Evolutionary conservation across 2,888 invertebrate species (phyloP).

Genomic region (Agriotes lineatus): DNA sequence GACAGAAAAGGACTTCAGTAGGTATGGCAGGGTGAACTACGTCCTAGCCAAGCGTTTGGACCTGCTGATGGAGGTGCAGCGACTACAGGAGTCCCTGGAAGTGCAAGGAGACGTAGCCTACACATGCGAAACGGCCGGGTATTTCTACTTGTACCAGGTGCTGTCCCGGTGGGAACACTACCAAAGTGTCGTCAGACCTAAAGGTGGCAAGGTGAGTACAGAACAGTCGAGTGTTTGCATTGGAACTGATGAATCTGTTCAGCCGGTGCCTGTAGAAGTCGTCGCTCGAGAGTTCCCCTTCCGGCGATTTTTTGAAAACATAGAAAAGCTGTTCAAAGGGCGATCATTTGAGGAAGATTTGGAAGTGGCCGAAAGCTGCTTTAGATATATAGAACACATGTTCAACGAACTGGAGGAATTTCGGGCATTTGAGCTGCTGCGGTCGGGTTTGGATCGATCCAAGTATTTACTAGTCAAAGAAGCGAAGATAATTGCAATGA

Average conservation of each 20-base stretch:
- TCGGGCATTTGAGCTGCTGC: conserved; percentile 94
- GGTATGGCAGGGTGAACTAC: conserved; percentile 98
- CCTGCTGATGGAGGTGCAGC: conserved; percentile 87
- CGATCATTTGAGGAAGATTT: conserved; percentile 84
- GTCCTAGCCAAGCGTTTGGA: conserved; percentile 94
- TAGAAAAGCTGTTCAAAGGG: conserved; percentile 90
- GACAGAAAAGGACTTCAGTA: conserved; percentile 98
- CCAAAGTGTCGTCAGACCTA: conserved; percentile 72
- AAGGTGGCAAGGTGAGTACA: conserved; percentile 61
- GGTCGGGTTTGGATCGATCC: conserved; percentile 95
- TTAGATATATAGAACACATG: conserved; percentile 93
- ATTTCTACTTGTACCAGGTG: conserved; percentile 96
- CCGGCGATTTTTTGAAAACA: conserved; percentile 91
- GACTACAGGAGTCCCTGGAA: conserved; percentile 87
- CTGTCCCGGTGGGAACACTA: conserved; percentile 94
- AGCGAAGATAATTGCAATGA: conserved; percentile 99
- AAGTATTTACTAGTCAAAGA: conserved; percentile 98
- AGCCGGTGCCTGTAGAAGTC: conserved; percentile 66
- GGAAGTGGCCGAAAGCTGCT: conserved; percentile 93
- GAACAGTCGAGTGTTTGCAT: no score
- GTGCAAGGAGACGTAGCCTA: conserved; percentile 92
- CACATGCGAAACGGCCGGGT: conserved; percentile 98
- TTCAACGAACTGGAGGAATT: conserved; percentile 98
- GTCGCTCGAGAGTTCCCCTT: conserved; percentile 93
- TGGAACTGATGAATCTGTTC: conserved; percentile 33